Evolutionary conservation across 2,797 vertebrate species (phyloP).

Genomic region (Pyrrhura leucotis): DNA sequence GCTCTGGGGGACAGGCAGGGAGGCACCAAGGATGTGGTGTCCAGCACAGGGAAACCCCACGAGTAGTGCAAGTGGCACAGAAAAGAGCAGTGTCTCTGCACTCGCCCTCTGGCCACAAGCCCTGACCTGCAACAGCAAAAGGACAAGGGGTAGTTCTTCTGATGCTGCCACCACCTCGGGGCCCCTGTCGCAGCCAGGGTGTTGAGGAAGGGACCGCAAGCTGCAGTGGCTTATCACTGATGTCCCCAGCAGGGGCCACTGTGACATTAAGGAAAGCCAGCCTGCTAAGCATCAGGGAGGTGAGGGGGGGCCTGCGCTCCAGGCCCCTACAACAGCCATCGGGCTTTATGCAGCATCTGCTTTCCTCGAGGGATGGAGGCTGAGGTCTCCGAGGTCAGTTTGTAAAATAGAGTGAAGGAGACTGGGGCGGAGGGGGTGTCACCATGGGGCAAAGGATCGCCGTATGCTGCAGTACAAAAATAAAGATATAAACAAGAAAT

Average conservation of each 20-base stretch:
- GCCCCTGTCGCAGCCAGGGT: neutral
- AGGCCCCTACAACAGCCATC: neutral
- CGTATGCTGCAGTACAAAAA: constrained; percentile 73
- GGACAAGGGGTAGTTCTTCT: neutral
- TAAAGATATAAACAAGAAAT: constrained; percentile 74
- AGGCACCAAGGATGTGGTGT: neutral
- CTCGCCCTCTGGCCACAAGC: neutral
- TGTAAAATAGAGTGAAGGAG: neutral
- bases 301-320: neutral
- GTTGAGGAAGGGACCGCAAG: neutral
- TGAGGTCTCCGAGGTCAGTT: neutral
- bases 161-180: neutral
- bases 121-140: neutral
- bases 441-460: neutral
- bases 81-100: neutral
- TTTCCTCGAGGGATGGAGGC: neutral
- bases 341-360: neutral
- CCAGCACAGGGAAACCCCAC: neutral
- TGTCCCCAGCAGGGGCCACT: constrained; percentile 59
- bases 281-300: neutral
- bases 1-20: neutral
- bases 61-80: neutral
- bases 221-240: neutral
- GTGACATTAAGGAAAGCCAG: constrained; percentile 38
- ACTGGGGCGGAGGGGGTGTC: neutral